Percentiles rank a stretch among this genome's conserved stretches.
These are phyloP conservation scores for Scaptomyza tumidula DNA, from an alignment of 2,888 invertebrate species.

Conservation along the genomic window DNA sequence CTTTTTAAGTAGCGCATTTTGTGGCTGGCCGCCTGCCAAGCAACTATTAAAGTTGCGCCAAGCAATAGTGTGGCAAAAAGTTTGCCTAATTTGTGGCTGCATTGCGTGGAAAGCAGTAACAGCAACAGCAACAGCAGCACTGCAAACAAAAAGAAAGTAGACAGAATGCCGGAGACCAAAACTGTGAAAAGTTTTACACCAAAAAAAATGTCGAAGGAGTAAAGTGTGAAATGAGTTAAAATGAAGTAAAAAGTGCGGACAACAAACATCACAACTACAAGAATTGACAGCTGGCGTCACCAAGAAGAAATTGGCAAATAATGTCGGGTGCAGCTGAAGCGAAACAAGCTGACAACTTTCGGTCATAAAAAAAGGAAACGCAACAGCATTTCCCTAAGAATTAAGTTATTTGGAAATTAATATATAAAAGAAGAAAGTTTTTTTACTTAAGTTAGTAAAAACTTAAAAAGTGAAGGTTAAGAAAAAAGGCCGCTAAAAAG, in stretches of 20 bases:
- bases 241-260: conserved; percentile 1
- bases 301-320: conserved; percentile 11
- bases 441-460: neutral
- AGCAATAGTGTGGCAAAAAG: conserved; percentile 45
- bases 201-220: conserved; percentile 19
- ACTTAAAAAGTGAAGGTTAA: no score
- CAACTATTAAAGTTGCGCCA: conserved; percentile 61
- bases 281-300: conserved; percentile 26
- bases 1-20: conserved; percentile 37
- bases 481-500: no score
- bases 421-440: neutral
- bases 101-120: conserved; percentile 28
- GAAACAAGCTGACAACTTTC: neutral
- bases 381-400: neutral
- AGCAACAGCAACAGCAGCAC: conserved; percentile 12
- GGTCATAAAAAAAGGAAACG: neutral
- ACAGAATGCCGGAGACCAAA: conserved; percentile 18
- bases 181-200: conserved; percentile 49
- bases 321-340: conserved; percentile 19
- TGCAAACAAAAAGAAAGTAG: conserved; percentile 21
- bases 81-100: conserved; percentile 67
- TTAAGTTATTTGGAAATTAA: neutral
- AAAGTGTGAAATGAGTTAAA: conserved; percentile 11
- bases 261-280: neutral
- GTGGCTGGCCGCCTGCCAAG: conserved; percentile 61